phyloP scores from a whole-genome alignment of 2,797 vertebrate species.

The Morelia viridis region DNA sequence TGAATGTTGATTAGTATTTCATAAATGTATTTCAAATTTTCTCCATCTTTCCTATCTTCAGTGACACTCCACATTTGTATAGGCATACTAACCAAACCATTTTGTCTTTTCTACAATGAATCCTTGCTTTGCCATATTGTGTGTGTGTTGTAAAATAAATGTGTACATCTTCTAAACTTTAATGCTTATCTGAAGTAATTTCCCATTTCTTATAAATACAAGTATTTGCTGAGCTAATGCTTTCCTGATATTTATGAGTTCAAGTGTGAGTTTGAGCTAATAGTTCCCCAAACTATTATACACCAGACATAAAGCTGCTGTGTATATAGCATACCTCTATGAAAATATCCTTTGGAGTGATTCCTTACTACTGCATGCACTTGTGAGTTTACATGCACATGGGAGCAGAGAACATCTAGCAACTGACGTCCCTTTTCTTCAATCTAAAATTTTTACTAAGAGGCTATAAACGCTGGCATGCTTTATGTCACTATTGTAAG shows the following conservation, averaged over 20 bases:
- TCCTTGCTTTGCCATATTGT: too few species aligned
- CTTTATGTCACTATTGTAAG: background rate
- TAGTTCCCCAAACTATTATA: background rate
- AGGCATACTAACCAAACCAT: background rate
- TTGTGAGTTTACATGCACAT: too few species aligned
- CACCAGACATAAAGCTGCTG: background rate
- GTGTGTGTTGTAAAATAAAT: too few species aligned
- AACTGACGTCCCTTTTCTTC: background rate
- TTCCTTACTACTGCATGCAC: background rate
- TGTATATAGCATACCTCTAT: background rate
- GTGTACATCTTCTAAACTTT: too few species aligned
- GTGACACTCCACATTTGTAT: background rate
- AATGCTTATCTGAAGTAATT: background rate
- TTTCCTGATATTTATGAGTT: background rate
- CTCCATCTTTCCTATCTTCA: background rate
- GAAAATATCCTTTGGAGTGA: background rate
- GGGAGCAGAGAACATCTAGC: background rate
- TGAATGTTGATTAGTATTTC: background rate
- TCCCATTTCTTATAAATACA: background rate
- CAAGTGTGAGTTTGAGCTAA: background rate
- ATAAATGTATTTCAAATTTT: background rate
- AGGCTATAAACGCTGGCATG: background rate
- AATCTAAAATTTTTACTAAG: background rate
- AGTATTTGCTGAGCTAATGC: background rate
- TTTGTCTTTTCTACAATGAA: background rate